Evolutionary conservation across 92 coral and sea anemone species (phyloP), one percentile per base, ranked within the genome.

Genomic region (Plumapathes pennacea): DNA sequence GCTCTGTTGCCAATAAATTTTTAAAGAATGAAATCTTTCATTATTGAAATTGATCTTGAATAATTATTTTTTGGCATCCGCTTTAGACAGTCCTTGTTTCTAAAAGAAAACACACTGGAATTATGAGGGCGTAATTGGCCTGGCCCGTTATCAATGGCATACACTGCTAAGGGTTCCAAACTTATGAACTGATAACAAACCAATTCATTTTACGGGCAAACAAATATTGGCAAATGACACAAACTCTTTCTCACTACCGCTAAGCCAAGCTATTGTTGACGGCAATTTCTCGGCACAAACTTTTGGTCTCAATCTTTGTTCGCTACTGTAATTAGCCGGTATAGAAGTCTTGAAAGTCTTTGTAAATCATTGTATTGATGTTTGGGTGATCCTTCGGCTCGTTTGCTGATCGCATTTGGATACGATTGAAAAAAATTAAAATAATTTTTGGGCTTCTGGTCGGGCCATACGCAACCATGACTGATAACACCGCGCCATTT

Each of bases 201-300:
- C 79, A 69, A 83, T 83, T 83, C 96, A 85, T 78, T 71, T 54
- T 70, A 72, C 77, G 52, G 53, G 65, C 90, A 87, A 86, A 86
- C 82, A 87, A 76, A 74, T 64, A 67, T 25, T 42, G 22, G 54
- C 49, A 67, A 49, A 64, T 54, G 56, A 48, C 71, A 37, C 21
- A 39, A 53, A 52, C 25, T n/a, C 6, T 63, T 22, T 60, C 60
- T 46, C 57, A 42, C 52, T 37, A 54, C 20, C n/a, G n/a, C n/a
- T n/a, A n/a, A n/a, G n/a, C n/a, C n/a, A n/a, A n/a, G n/a, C n/a
- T n/a, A 15, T 52, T 58, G 77, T 77, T 48, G 8, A 46, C 51
- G 44, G 29, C 48, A 49, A 42, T 50, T 52, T 50, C 4, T 25
- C 56, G 24, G 17, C 59, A 60, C 63, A 60, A 45, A 43, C 26